Evolutionary conservation across 2,797 vertebrate genomes (phyloP).

Genomic region (Labeo calbasu): DNA sequence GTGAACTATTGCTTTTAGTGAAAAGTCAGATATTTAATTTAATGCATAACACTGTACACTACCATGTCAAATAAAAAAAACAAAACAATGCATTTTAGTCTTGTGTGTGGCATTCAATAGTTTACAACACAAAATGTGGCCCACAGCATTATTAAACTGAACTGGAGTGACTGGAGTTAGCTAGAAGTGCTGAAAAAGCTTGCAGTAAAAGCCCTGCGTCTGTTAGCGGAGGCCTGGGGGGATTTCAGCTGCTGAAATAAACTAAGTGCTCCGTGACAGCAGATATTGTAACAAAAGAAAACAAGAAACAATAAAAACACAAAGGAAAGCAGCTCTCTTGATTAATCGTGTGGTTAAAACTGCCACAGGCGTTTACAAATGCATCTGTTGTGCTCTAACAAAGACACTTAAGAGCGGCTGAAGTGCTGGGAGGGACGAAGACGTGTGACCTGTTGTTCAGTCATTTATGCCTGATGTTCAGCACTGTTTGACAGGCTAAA

Average conservation of each 20-base stretch:
- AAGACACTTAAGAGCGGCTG: slow-evolving; percentile 20
- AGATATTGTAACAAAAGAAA: slow-evolving; percentile 46
- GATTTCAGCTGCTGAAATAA: slow-evolving; percentile 48
- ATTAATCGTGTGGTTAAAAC: slow-evolving; percentile 39
- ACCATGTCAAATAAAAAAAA: background rate
- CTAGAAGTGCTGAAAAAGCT: slow-evolving; percentile 6
- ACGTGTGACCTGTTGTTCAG: slow-evolving; percentile 20
- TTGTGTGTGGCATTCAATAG: background rate
- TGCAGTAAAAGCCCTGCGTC: background rate
- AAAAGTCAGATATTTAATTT: background rate
- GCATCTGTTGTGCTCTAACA: slow-evolving; percentile 37
- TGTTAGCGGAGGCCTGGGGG: slow-evolving; percentile 29
- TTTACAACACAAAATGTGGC: slow-evolving; percentile 1
- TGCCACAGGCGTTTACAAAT: slow-evolving; percentile 37
- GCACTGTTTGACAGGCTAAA: background rate
- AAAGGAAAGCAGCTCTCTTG: slow-evolving; percentile 29
- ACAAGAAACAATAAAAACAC: slow-evolving; percentile 41
- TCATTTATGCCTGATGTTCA: slow-evolving; percentile 19
- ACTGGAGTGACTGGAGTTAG: slow-evolving; percentile 1
- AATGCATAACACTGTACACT: background rate
- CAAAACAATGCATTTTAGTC: background rate
- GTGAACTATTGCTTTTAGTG: background rate
- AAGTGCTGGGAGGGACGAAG: slow-evolving; percentile 20
- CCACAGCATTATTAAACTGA: background rate
- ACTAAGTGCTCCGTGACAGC: slow-evolving; percentile 39